phyloP scores from a whole-genome alignment of 2,888 invertebrate genomes.

The Meloe dianella region DNA sequence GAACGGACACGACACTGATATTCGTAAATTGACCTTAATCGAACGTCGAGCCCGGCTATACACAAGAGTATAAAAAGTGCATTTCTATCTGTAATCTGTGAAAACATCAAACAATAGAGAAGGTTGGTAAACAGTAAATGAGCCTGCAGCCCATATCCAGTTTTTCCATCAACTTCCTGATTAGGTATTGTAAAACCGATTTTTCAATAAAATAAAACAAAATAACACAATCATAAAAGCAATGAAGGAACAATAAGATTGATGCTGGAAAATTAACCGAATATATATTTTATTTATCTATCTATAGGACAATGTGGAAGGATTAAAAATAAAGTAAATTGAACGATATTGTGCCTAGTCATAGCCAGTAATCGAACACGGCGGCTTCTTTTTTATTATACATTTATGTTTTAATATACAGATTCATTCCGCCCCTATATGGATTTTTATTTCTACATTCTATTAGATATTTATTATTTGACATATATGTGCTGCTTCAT shows the following conservation, averaged over 20 bases:
- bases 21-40: too few species aligned
- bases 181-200: background rate
- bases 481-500: constrained; percentile 26
- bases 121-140: too few species aligned
- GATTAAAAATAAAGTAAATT: constrained; percentile 9
- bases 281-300: background rate
- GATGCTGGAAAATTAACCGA: constrained; percentile 4
- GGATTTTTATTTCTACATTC: too few species aligned
- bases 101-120: constrained; percentile 8
- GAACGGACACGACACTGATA: too few species aligned
- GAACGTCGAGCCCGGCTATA: too few species aligned
- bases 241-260: background rate
- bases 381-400: constrained; percentile 32
- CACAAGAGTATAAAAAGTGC: too few species aligned
- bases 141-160: background rate
- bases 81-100: too few species aligned
- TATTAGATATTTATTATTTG: background rate
- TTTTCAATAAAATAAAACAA: background rate
- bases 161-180: constrained; percentile 7
- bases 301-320: background rate
- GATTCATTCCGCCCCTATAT: background rate
- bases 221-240: background rate
- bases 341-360: constrained; percentile 45
- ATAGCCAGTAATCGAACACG: constrained; percentile 49
- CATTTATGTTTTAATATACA: constrained; percentile 3